phyloP scores from a whole-genome alignment of 2,113 vertebrate genomes.

The Stegostoma tigrinum region DNA sequence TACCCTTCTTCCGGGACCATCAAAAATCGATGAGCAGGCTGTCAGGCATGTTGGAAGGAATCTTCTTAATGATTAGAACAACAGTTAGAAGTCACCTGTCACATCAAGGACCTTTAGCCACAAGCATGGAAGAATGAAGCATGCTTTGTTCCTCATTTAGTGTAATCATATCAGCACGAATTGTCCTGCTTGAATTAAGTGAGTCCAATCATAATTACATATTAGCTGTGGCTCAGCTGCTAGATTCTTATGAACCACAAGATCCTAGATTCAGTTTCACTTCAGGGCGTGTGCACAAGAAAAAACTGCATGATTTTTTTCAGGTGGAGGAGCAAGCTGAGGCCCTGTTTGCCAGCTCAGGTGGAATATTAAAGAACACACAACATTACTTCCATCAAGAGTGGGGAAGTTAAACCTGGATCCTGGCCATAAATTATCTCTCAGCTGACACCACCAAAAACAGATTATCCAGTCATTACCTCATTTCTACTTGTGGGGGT shows the following conservation, averaged over 20 bases:
- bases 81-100: not conserved
- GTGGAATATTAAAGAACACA: too few species aligned
- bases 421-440: too few species aligned
- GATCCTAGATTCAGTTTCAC: not conserved
- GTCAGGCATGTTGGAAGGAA: too few species aligned
- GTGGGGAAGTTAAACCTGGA: not conserved
- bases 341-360: too few species aligned
- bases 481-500: not conserved
- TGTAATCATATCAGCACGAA: not conserved
- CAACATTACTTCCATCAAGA: not conserved
- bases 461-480: not conserved
- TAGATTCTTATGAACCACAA: not conserved
- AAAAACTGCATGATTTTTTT: not conserved
- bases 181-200: not conserved
- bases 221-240: not conserved
- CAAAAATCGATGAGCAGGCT: too few species aligned
- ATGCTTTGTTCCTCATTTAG: not conserved
- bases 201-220: not conserved
- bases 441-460: not conserved
- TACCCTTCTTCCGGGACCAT: too few species aligned
- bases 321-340: too few species aligned
- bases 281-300: not conserved
- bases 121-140: not conserved
- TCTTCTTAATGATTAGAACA: not conserved
- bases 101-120: not conserved